Base-by-base conservation (phyloP, 2,113 vertebrate species). In the Geothlypis trichas region DNA sequence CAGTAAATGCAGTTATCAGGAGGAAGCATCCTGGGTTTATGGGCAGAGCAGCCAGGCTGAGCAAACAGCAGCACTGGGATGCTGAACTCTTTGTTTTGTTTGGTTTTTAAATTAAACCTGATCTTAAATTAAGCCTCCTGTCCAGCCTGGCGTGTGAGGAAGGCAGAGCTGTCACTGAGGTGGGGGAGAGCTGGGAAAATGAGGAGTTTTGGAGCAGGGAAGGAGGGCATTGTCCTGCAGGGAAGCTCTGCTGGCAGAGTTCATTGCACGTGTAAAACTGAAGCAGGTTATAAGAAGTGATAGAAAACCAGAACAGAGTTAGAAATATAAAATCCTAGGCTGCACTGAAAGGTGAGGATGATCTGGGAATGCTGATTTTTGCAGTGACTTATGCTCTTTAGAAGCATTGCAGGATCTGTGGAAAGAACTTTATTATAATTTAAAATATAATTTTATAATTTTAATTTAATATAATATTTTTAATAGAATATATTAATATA, bases 1-100 rank as follows among this genome's bases (percentile, higher is more conserved):
- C 72, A 55, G 85, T 77, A 90, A 93, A 74, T 58, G 49, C 46
- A 59, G 68, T 73, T 94, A 93, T 97, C 88, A 52, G 84, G 28
- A 47, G 75, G 88, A 21, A 85, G 31, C 79, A 92, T 85, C 41
- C 1, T 8, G 35, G 46, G 3, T 47, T 49, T 82, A 35, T 3
- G 33, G 68, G 61, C 58, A 26, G 31, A 87, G 82, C 85, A 85
- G 51, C 46, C 7, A 33, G 67, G 49, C 90, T 91, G 89, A 96
- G 68, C 86, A 89, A 95, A 89, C 84, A 94, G 51, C 67, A 15
- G 33, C 31, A 49, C 35, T 77, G 68, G 77, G 65, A 35, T 37
- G 1, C 42, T 84, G 51, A 31, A 69, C 46, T 74, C 90, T 35
- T 77, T 74, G 81, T 84, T 69, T 52, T 86, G 76, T 95, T 96